Evolutionary conservation across 2,888 invertebrate genomes (phyloP), one percentile per base, ranked within the genome.

Genomic region (Prenolepis imparis): DNA sequence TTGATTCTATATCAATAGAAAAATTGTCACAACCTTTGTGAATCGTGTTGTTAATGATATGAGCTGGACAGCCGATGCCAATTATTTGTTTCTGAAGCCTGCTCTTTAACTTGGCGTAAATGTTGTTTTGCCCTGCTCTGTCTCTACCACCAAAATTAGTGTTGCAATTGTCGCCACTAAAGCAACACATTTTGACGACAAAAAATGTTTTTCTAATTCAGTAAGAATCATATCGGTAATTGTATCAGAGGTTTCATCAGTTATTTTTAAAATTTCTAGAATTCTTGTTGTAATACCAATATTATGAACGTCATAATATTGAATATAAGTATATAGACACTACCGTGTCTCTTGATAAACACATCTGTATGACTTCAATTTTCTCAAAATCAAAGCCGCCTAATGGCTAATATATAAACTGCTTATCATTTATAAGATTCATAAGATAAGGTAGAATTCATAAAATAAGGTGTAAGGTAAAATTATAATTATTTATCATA

Each of bases 1-100:
- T 32, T 36, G 36, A 63, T 63, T 63, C 36, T 63, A 63, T 63
- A 36, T 63, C 36, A 63, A 63, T 63, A 63, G 36, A 63, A 63
- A 63, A 63, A 9, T 9, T 36, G 11, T 63, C 11, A 36, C n/a
- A 63, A 63, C 36, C 63, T 63, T 63, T 36, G 9, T 63, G 36
- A 63, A 63, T 4, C 3, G 36, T 36, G 11, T 36, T 63, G 9
- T 55, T 63, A 9, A 36, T 36, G 4, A 63, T 63, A 63, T 36
- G 36, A 63, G 36, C 63, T 36, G 63, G 36, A 63, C 36, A 36
- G 36, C n/a, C 63, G 11, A 63, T n/a, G 4, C 36, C n/a, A 63
- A 63, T 63, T 36, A 63, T 63, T 63, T 63, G n/a, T 63, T 63
- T 63, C 36, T 63, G 36, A 32, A 63, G 61, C 32, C 3, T 36